A percentile compares a stretch with the other conserved stretches of the same genome.
Evolutionary conservation across 2,113 vertebrate species (phyloP).

Genomic region (Todiramphus chloris): DNA sequence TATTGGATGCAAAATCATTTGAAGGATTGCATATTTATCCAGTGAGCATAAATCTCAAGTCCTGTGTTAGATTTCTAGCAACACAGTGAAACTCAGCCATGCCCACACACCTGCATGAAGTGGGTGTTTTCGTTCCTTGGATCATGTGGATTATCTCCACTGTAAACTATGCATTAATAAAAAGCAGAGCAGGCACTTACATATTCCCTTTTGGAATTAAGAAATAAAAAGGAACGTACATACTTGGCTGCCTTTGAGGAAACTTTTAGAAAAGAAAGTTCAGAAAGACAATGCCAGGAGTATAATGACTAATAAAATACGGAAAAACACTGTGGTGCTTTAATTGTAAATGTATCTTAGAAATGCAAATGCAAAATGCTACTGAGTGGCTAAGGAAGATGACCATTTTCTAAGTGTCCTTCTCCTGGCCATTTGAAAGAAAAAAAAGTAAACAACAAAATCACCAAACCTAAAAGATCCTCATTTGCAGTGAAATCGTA

Average conservation of each 20-base stretch:
- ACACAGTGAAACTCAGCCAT: neutral
- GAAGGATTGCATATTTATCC: neutral
- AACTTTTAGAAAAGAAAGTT: neutral
- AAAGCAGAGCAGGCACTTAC: neutral
- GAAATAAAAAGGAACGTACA: neutral
- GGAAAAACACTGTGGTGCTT: neutral
- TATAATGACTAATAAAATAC: neutral
- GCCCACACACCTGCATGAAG: slow-evolving; percentile 45
- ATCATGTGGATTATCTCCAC: neutral
- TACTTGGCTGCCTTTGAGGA: neutral
- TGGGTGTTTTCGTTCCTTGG: neutral
- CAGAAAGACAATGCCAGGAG: neutral
- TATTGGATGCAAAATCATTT: neutral
- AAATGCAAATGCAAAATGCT: neutral
- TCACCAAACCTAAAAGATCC: neutral
- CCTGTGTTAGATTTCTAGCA: slow-evolving; percentile 25
- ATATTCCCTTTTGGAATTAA: neutral
- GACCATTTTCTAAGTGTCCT: neutral
- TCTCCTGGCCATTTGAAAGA: neutral
- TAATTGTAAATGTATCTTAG: neutral
- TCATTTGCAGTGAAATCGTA: neutral
- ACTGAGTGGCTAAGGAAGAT: neutral
- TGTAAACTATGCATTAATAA: slow-evolving; percentile 1
- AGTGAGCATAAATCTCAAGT: neutral
- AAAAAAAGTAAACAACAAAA: neutral